Base-by-base conservation (phyloP, 2,888 invertebrate species). In the Phymatocera aterrima region DNA sequence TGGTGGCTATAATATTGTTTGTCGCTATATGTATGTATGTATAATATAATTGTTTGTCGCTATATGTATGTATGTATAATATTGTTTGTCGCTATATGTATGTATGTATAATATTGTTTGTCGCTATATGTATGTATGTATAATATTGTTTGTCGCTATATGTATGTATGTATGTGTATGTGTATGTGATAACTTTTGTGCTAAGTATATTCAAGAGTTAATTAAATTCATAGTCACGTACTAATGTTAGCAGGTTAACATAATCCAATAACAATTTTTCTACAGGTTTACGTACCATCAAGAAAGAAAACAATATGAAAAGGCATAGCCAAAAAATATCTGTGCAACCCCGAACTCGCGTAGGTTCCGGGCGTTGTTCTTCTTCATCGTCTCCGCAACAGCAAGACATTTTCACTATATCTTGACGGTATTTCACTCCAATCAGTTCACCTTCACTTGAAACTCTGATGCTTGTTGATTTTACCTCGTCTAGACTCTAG, bases 241-340 rank as follows among this genome's bases (percentile, higher is more conserved):
- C 37, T 64, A 74, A 75, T 37, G 46, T 15, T n/a, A 40, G 65
- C 40, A 28, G 75, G 61, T 54, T 18, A 64, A 79, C 88, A 57
- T 81, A 81, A 77, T 83, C 82, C 79, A 75, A 75, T 65, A 82
- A 46, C 24, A 48, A 78, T 37, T 54, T 12, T 46, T 79, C 46
- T 64, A 21, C 28, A 81, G 74, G 77, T 80, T 84, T n/a, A 87
- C 91, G 92, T 93, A 97, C 97, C 97, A 97, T 94, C 83, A 96
- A 91, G 88, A 95, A 94, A 96, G 96, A 96, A 91, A 97, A 97
- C 77, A 94, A 88, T 83, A 96, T 93, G 88, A 95, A 97, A 86
- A 96, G 91, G 87, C 94, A 92, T 57, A 97, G 93, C 96, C 96
- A 97, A 83, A 95, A 92, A 10, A 96, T 93, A 91, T 97, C 97